A percentile compares a stretch with the other conserved stretches of the same genome.
Conservation (phyloP, 1,140 invertebrate species). For the Drosophila sproati region DNA sequence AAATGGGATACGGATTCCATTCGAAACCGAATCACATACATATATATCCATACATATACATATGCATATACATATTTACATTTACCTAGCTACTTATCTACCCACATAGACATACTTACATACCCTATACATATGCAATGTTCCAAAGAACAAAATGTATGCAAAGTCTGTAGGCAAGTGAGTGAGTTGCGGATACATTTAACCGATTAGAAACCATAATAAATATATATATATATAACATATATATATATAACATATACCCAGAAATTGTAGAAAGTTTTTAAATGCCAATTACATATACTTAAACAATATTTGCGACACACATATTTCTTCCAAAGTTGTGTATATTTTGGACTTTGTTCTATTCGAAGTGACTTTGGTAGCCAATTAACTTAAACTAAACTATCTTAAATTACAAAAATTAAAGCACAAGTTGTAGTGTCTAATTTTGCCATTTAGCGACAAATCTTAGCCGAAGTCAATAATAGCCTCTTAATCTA, state of each 20-base stretch:
- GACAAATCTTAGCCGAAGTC: conserved; percentile 12
- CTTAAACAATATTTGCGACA: not conserved
- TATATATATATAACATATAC: not conserved
- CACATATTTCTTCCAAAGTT: conserved; percentile 5
- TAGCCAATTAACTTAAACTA: not conserved
- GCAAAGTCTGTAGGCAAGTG: conserved; percentile 34
- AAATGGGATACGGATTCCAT: conserved; percentile 29
- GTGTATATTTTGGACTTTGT: conserved; percentile 3
- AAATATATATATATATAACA: conserved; percentile 1
- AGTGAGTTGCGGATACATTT: conserved; percentile 62
- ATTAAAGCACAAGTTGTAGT: not conserved
- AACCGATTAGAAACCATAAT: conserved; percentile 23
- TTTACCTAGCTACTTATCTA: conserved; percentile 36
- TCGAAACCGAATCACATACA: conserved; percentile 38
- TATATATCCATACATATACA: conserved; percentile 17
- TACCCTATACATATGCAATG: conserved; percentile 54
- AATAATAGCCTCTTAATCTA: not conserved
- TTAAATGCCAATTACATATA: conserved; percentile 4
- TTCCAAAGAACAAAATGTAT: conserved; percentile 54
- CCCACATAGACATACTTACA: conserved; percentile 24
- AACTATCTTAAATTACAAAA: too few relatives aligned
- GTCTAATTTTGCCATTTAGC: not conserved
- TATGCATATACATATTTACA: conserved; percentile 19
- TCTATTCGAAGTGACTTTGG: not conserved
- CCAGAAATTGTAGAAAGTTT: conserved; percentile 25